phyloP scores from a whole-genome alignment of 2,888 invertebrate genomes.

The Spicauda simplicius region DNA sequence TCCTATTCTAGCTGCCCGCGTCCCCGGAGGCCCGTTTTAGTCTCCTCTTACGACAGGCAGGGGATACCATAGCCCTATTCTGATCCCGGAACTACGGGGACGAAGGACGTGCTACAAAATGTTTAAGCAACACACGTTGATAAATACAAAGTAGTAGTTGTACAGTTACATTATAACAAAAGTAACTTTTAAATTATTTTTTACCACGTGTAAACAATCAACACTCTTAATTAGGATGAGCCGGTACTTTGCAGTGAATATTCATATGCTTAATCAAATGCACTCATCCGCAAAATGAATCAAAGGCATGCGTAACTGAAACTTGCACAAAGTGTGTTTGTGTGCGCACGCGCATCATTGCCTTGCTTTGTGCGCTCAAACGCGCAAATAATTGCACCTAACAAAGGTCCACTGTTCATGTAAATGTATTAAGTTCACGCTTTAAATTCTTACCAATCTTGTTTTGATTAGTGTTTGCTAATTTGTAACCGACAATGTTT shows the following conservation, averaged over 20 bases:
- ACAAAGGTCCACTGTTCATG: conserved; percentile 36
- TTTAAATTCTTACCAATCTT: conserved; percentile 23
- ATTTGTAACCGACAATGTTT: conserved; percentile 11
- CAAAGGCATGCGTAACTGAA: conserved; percentile 50
- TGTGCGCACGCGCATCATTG: conserved; percentile 36
- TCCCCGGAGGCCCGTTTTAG: too few species aligned
- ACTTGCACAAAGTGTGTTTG: conserved; percentile 38
- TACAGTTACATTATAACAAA: too few species aligned
- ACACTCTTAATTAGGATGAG: conserved; percentile 21
- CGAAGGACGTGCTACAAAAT: too few species aligned
- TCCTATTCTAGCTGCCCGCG: too few species aligned
- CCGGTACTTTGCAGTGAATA: conserved; percentile 55
- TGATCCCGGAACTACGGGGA: too few species aligned
- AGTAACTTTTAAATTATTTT: too few species aligned
- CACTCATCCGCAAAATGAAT: conserved; percentile 70
- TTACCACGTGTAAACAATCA: too few species aligned
- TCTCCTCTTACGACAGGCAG: too few species aligned
- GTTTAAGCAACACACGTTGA: too few species aligned
- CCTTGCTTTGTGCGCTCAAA: conserved; percentile 26
- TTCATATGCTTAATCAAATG: conserved; percentile 58
- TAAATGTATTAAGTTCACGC: conserved; percentile 27
- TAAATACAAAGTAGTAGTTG: too few species aligned
- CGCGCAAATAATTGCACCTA: conserved; percentile 32
- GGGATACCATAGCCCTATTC: too few species aligned
- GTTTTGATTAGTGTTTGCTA: conserved; percentile 10